Conservation (phyloP, 1,140 invertebrate genomes). For the Zaprionus gabonicus region DNA sequence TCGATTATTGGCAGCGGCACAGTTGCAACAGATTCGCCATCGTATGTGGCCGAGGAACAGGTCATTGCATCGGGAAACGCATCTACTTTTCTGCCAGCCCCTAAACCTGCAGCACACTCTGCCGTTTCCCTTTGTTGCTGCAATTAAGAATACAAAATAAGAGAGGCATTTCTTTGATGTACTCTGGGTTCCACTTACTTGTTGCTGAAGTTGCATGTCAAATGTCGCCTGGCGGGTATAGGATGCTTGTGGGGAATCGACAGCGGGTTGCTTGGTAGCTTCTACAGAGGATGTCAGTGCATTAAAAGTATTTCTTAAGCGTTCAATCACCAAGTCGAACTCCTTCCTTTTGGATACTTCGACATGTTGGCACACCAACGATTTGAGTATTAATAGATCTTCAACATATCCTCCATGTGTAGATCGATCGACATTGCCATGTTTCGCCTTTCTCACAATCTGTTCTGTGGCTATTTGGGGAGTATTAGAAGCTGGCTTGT, state of each 20-base stretch:
- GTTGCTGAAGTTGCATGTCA: constrained; percentile 57
- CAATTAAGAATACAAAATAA: background rate
- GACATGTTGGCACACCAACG: constrained; percentile 34
- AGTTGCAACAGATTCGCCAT: constrained; percentile 49
- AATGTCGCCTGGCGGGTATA: constrained; percentile 67
- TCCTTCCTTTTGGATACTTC: constrained; percentile 33
- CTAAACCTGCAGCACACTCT: background rate
- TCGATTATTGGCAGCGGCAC: constrained; percentile 21
- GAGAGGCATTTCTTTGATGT: background rate
- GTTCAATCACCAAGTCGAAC: constrained; percentile 43
- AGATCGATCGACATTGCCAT: background rate
- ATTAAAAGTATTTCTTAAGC: constrained; percentile 14
- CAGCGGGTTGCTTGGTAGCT: background rate
- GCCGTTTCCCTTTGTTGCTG: constrained; percentile 22
- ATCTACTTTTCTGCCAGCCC: constrained; percentile 27
- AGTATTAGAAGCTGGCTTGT: background rate
- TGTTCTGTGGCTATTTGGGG: background rate
- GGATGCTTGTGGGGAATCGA: constrained; percentile 2
- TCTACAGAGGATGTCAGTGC: background rate
- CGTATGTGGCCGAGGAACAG: constrained; percentile 70
- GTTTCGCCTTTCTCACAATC: background rate
- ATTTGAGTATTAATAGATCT: constrained; percentile 32
- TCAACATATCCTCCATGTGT: constrained; percentile 1
- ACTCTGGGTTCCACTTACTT: constrained; percentile 14
- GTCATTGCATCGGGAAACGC: constrained; percentile 72